A percentile compares a stretch with the other conserved stretches of the same genome.
phyloP scores from a whole-genome alignment of 2,113 vertebrate genomes.

The Bucco capensis region DNA sequence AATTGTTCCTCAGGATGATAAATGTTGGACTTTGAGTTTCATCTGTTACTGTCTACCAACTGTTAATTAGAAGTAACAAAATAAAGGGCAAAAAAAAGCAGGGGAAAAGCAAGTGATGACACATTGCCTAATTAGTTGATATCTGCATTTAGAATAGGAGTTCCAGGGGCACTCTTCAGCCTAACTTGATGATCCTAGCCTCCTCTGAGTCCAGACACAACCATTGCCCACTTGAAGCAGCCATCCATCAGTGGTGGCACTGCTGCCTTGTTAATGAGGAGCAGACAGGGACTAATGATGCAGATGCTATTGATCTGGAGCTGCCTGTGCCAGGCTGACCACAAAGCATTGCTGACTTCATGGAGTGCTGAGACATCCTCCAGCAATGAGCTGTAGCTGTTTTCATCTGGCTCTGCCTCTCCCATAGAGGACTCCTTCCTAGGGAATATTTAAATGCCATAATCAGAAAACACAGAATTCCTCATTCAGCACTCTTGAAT shows the following conservation, averaged over 20 bases:
- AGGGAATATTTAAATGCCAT: neutral
- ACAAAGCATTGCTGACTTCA: neutral
- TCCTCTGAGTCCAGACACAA: neutral
- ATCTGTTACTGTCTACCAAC: neutral
- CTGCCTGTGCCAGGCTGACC: neutral
- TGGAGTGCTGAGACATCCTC: neutral
- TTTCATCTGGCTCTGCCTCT: neutral
- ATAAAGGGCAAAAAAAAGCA: neutral
- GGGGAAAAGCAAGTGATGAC: neutral
- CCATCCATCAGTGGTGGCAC: neutral
- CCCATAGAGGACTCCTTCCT: neutral
- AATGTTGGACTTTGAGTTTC: neutral
- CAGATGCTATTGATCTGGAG: neutral
- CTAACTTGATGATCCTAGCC: neutral
- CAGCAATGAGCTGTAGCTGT: neutral
- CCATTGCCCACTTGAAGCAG: neutral
- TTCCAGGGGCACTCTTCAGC: neutral
- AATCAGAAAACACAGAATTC: neutral
- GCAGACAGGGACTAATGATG: neutral
- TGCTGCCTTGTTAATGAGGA: neutral
- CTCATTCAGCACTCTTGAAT: neutral
- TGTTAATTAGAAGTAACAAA: neutral
- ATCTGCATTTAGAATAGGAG: neutral
- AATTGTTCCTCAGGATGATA: neutral
- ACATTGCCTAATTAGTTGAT: neutral